Percentiles rank a stretch among this genome's conserved stretches.
Conservation (phyloP, 2,888 invertebrate species). For the Malthinus seriepunctatus region DNA sequence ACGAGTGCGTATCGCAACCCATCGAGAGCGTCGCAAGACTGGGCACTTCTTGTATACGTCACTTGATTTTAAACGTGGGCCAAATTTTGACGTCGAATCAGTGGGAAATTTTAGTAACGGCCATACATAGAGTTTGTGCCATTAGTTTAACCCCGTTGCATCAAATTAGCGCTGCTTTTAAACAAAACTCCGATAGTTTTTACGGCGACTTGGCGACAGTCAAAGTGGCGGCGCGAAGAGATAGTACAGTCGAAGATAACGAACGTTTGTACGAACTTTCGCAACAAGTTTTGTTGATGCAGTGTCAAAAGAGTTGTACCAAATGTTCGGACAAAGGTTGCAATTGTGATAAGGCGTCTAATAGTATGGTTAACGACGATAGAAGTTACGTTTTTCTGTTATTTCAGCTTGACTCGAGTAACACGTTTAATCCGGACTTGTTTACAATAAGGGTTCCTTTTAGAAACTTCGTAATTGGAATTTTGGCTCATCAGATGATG, state of each 20-base stretch:
- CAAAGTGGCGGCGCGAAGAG: slow-evolving; percentile 89
- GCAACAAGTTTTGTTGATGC: slow-evolving; percentile 81
- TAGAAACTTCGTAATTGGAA: slow-evolving; percentile 83
- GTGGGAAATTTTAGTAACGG: slow-evolving; percentile 85
- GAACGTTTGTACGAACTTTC: slow-evolving; percentile 85
- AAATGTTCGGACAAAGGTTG: slow-evolving; percentile 51
- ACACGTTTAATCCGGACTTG: slow-evolving; percentile 73
- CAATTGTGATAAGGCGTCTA: slow-evolving; percentile 51
- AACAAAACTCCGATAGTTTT: slow-evolving; percentile 90
- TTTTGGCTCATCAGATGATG: slow-evolving; percentile 90
- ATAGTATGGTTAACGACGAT: slow-evolving; percentile 70
- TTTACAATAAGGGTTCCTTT: slow-evolving; percentile 86
- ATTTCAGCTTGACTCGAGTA: slow-evolving; percentile 75
- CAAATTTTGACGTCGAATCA: slow-evolving; percentile 79
- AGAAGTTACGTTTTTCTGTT: slow-evolving; percentile 87
- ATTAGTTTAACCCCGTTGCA: slow-evolving; percentile 87
- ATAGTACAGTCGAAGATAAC: slow-evolving; percentile 83
- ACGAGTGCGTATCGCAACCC: slow-evolving; percentile 89
- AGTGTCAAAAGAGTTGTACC: slow-evolving; percentile 48
- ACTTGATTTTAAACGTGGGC: slow-evolving; percentile 82
- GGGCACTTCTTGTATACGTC: slow-evolving; percentile 89
- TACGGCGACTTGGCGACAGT: slow-evolving; percentile 92
- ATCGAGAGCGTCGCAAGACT: slow-evolving; percentile 88
- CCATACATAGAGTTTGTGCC: slow-evolving; percentile 80
- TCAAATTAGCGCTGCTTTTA: slow-evolving; percentile 87